Percentiles rank a stretch among this genome's conserved stretches.
phyloP scores from a whole-genome alignment of 1,140 invertebrate species.

The Eumeta japonica region DNA sequence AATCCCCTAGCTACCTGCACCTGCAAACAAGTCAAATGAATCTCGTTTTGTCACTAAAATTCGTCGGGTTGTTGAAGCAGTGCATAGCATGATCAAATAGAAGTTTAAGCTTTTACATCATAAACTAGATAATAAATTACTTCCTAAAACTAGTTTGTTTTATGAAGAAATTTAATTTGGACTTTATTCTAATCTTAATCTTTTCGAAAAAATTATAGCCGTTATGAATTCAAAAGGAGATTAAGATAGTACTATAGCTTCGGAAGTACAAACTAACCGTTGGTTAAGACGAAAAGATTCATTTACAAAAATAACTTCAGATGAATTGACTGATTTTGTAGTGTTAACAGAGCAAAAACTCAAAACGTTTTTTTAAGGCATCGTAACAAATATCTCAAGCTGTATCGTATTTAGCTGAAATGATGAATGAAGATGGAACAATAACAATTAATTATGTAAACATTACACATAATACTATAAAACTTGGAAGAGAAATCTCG shows the following conservation, averaged over 20 bases:
- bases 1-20: conserved; percentile 25
- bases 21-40: conserved; percentile 25
- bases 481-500: too few relatives aligned
- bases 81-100: conserved; percentile 25
- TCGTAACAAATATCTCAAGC: too few relatives aligned
- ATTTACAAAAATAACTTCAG: too few relatives aligned
- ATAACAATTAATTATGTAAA: too few relatives aligned
- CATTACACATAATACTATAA: too few relatives aligned
- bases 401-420: too few relatives aligned
- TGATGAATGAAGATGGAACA: too few relatives aligned
- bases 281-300: too few relatives aligned
- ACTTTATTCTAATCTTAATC: background rate
- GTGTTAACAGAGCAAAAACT: conserved; percentile 1
- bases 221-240: conserved; percentile 1
- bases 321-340: conserved; percentile 2
- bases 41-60: conserved; percentile 32
- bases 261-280: too few relatives aligned
- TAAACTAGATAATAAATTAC: conserved; percentile 21
- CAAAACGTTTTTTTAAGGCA: too few relatives aligned
- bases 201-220: background rate
- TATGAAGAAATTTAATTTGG: background rate
- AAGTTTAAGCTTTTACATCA: conserved; percentile 21
- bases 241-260: too few relatives aligned
- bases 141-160: conserved; percentile 16
- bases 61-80: conserved; percentile 34